Conservation (phyloP, 2,113 vertebrate species). For the Marmota monax region DNA sequence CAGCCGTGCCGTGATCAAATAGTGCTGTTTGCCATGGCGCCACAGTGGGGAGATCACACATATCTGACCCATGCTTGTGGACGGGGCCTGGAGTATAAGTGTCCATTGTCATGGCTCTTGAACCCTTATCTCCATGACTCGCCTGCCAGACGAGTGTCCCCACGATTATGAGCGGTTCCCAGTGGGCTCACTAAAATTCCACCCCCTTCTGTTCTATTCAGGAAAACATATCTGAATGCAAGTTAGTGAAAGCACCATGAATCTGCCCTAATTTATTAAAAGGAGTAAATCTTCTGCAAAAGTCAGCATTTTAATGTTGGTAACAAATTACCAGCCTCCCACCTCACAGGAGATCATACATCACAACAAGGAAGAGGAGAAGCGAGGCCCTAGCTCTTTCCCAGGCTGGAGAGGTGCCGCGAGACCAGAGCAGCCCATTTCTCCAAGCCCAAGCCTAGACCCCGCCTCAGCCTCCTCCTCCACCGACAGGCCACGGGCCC, state of each 20-base stretch:
- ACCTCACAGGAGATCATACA: neutral
- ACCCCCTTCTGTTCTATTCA: neutral
- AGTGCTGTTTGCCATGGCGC: neutral
- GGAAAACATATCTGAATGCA: neutral
- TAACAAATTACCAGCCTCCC: neutral
- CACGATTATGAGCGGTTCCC: neutral
- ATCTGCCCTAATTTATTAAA: neutral
- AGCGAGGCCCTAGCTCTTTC: fast-evolving
- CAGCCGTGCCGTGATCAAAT: fast-evolving
- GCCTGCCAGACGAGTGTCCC: neutral
- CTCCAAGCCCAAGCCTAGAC: neutral
- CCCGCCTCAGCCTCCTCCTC: neutral
- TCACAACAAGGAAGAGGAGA: neutral
- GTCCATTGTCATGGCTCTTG: neutral
- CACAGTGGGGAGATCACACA: too few species aligned
- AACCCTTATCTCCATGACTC: neutral
- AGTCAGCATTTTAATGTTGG: neutral
- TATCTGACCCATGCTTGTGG: neutral
- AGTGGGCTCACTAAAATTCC: neutral
- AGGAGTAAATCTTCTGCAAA: conserved; percentile 4
- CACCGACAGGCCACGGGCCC: neutral
- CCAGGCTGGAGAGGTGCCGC: fast-evolving
- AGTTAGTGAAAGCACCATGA: neutral
- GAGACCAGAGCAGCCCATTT: neutral
- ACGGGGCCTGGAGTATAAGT: too few species aligned